phyloP scores from a whole-genome alignment of 2,113 vertebrate genomes.

The Mastomys coucha region DNA sequence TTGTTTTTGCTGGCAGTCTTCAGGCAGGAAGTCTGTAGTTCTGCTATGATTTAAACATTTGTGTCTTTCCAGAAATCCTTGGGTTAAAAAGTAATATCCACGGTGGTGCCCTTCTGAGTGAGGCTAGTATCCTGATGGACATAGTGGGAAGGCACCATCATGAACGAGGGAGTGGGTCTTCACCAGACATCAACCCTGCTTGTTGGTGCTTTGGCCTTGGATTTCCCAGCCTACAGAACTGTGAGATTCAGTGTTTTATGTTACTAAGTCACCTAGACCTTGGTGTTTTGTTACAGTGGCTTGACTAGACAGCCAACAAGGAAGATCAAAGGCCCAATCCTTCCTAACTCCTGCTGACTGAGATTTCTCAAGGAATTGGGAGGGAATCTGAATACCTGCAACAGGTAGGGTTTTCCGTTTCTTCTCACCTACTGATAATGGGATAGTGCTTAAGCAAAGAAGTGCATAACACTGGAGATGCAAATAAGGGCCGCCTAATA shows the following conservation, averaged over 20 bases:
- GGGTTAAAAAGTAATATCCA: background rate
- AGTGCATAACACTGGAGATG: background rate
- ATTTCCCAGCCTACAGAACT: background rate
- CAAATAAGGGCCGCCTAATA: background rate
- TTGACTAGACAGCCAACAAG: background rate
- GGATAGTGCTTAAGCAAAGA: constrained; percentile 4
- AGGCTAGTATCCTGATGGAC: background rate
- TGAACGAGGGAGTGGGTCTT: background rate
- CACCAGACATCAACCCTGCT: background rate
- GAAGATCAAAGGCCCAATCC: background rate
- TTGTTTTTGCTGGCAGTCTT: background rate
- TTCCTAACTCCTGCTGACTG: constrained; percentile 2
- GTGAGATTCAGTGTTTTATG: background rate
- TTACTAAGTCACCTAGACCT: background rate
- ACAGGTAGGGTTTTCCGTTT: background rate
- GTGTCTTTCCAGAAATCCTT: background rate
- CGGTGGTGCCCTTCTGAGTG: no score
- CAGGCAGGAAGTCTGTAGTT: background rate
- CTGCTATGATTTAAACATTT: background rate
- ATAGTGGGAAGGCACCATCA: background rate
- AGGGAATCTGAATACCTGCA: background rate
- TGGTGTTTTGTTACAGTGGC: background rate
- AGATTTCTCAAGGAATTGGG: background rate
- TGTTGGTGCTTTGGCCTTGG: background rate
- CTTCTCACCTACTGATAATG: background rate